Conservation (phyloP, 2,888 invertebrate species). For the Xylota segnis region DNA sequence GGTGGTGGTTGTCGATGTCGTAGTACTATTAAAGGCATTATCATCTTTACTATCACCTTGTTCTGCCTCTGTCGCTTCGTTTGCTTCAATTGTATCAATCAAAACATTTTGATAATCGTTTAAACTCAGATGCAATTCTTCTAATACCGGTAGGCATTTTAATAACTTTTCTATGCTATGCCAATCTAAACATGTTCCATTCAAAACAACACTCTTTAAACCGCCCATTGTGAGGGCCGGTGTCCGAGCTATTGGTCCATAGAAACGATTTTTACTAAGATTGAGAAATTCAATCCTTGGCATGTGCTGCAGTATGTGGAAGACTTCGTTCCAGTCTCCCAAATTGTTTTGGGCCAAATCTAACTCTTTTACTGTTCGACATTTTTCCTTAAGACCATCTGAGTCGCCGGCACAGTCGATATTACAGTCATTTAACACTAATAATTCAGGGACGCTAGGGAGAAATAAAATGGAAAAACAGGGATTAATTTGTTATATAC, state of each 20-base stretch:
- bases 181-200: conserved; percentile 95
- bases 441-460: conserved; percentile 90
- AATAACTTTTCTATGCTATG: conserved; percentile 91
- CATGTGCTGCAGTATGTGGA: conserved; percentile 94
- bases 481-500: not conserved
- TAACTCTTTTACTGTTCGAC: conserved; percentile 95
- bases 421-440: conserved; percentile 96
- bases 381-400: conserved; percentile 91
- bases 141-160: conserved; percentile 90
- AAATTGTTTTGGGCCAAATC: conserved; percentile 97
- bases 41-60: conserved; percentile 71
- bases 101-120: conserved; percentile 94
- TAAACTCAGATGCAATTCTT: conserved; percentile 96
- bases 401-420: conserved; percentile 95
- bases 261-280: conserved; percentile 94
- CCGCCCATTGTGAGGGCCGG: conserved; percentile 85
- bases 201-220: conserved; percentile 92
- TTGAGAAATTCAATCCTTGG: conserved; percentile 96
- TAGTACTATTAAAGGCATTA: conserved; percentile 43
- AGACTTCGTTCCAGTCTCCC: conserved; percentile 95
- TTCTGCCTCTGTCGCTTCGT: conserved; percentile 68
- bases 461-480: not conserved
- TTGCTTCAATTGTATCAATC: conserved; percentile 85
- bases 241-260: conserved; percentile 88
- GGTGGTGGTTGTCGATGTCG: conserved; percentile 31